Percentiles rank a stretch among this genome's conserved stretches.
phyloP scores from a whole-genome alignment of 2,797 vertebrate genomes.

The Lacerta viridis region DNA sequence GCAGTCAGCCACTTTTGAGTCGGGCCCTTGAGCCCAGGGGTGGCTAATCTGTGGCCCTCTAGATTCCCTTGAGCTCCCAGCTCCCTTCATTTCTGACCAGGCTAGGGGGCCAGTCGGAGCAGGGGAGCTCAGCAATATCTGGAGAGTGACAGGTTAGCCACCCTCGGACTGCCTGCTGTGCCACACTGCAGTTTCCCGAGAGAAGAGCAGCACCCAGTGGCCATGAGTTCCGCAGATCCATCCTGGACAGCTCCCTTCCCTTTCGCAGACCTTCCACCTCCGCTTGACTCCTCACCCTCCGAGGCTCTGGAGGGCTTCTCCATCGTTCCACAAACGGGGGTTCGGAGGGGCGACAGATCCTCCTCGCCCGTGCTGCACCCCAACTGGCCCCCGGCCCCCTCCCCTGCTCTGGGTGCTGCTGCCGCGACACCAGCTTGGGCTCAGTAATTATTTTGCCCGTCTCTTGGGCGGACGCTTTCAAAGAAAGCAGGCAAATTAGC shows the following conservation, averaged over 20 bases:
- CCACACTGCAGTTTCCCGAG: neutral
- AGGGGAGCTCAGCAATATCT: neutral
- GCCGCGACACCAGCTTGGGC: constrained; percentile 30
- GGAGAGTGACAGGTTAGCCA: too few species aligned
- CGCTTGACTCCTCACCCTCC: too few species aligned
- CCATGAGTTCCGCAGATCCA: neutral
- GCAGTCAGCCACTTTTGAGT: too few species aligned
- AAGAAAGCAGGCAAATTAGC: constrained; percentile 73
- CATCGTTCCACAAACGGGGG: neutral
- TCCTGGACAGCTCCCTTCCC: neutral
- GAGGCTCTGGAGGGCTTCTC: neutral
- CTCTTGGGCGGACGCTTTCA: constrained; percentile 63
- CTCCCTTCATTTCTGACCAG: neutral
- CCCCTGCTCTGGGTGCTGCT: too few species aligned
- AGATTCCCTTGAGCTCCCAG: too few species aligned
- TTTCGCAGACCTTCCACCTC: too few species aligned
- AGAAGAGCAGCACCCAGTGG: too few species aligned
- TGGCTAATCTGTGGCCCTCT: too few species aligned
- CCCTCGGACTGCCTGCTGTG: too few species aligned
- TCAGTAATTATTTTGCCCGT: constrained; percentile 33
- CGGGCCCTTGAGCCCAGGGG: too few species aligned
- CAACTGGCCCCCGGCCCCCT: neutral
- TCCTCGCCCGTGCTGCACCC: neutral
- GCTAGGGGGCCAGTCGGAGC: neutral
- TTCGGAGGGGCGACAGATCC: neutral